These are phyloP conservation scores for Malurus melanocephalus DNA, from an alignment of 2,113 vertebrate species.

Conservation along the genomic window DNA sequence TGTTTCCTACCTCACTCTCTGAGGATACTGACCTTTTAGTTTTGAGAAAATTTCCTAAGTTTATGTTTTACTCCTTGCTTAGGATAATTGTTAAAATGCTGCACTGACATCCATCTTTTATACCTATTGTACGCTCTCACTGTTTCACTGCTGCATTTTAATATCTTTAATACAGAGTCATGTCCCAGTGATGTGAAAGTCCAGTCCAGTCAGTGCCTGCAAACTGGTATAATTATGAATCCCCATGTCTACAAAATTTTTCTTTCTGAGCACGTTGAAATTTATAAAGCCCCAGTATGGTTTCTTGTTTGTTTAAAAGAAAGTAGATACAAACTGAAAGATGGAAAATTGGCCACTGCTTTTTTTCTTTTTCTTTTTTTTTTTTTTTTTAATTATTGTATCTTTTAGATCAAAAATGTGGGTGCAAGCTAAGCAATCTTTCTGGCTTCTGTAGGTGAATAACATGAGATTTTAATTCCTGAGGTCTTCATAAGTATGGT, in stretches of 20 bases:
- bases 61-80: not conserved
- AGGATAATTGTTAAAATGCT: not conserved
- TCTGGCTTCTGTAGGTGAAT: not conserved
- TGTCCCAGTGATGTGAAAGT: not conserved
- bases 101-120: not conserved
- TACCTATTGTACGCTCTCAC: not conserved
- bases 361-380: not conserved
- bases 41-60: not conserved
- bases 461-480: not conserved
- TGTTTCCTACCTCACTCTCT: not conserved
- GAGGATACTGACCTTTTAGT: not conserved
- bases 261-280: not conserved
- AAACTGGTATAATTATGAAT: not conserved
- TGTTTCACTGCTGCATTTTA: not conserved
- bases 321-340: not conserved
- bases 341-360: not conserved
- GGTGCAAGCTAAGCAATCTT: not conserved
- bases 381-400: not conserved
- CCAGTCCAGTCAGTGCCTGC: not conserved
- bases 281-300: accelerated
- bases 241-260: not conserved
- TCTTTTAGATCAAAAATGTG: not conserved
- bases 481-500: not conserved
- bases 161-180: not conserved
- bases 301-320: not conserved